These are phyloP conservation scores for Aegotheles bennettii DNA, from an alignment of 2,113 vertebrate genomes.

Conservation along the genomic window DNA sequence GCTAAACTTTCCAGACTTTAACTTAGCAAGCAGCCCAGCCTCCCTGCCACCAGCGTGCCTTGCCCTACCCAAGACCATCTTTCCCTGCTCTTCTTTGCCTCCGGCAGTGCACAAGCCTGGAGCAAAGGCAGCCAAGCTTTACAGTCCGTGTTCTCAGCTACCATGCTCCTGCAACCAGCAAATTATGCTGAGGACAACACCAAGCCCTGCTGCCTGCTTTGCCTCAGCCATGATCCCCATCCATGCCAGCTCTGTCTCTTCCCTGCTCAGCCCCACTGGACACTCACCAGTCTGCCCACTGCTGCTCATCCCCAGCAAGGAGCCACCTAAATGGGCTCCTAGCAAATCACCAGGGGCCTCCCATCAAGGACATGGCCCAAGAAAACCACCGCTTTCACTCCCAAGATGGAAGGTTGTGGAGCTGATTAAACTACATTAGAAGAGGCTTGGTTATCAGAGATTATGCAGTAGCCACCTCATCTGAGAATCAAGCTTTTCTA, in stretches of 20 bases:
- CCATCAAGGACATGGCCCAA: not conserved
- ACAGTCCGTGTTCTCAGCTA: not conserved
- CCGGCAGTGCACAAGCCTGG: not conserved
- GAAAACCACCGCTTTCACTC: not conserved
- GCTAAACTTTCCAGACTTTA: not conserved
- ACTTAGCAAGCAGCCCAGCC: not conserved
- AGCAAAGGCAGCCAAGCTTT: not conserved
- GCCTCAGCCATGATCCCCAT: not conserved
- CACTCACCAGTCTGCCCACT: not conserved
- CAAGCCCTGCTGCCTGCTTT: not conserved
- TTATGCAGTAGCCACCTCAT: not conserved
- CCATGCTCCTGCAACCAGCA: not conserved
- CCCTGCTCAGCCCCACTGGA: not conserved
- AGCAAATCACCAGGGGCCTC: not conserved
- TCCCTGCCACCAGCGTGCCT: not conserved
- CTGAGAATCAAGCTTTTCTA: not conserved
- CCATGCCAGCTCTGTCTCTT: not conserved
- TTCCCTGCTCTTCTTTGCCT: not conserved
- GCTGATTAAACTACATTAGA: not conserved
- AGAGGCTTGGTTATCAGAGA: not conserved
- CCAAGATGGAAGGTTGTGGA: not conserved
- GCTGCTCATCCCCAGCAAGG: fast-evolving
- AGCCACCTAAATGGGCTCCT: not conserved
- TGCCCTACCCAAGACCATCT: not conserved
- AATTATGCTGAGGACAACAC: not conserved